phyloP scores from a whole-genome alignment of 2,888 invertebrate species.

The Meganola albula region DNA sequence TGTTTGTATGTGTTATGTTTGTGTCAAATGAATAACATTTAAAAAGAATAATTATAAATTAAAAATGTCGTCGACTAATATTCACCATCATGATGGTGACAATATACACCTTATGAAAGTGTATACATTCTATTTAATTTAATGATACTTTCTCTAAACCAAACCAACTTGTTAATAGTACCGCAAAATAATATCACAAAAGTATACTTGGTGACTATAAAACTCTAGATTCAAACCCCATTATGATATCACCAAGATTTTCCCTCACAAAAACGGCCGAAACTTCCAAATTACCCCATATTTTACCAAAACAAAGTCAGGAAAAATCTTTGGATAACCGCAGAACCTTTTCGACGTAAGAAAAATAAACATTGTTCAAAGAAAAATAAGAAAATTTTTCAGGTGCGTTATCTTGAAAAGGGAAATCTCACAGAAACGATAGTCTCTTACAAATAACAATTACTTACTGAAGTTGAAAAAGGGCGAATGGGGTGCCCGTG shows the following conservation, averaged over 20 bases:
- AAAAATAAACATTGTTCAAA: conserved; percentile 14
- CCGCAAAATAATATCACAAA: conserved; percentile 13
- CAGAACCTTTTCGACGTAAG: too few relatives aligned
- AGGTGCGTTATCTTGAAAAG: conserved; percentile 33
- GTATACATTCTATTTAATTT: too few relatives aligned
- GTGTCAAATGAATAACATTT: too few relatives aligned
- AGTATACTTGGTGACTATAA: too few relatives aligned
- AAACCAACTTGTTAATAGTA: conserved; percentile 7
- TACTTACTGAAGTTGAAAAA: conserved; percentile 37
- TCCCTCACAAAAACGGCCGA: neutral
- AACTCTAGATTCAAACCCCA: neutral
- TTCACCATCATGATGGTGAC: too few relatives aligned
- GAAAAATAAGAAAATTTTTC: conserved; percentile 33
- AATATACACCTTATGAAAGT: too few relatives aligned
- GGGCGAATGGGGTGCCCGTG: conserved; percentile 28
- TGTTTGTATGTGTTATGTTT: too few relatives aligned
- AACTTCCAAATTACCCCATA: conserved; percentile 5
- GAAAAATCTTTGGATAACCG: too few relatives aligned
- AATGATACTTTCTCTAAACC: too few relatives aligned
- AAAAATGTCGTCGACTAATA: too few relatives aligned
- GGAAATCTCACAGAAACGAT: conserved; percentile 34
- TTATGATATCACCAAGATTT: neutral
- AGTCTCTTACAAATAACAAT: conserved; percentile 40
- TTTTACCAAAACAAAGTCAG: conserved; percentile 5
- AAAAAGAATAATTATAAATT: too few relatives aligned